Percentiles rank a stretch among this genome's conserved stretches.
Evolutionary conservation across 2,797 vertebrate species (phyloP).

Genomic region (Hylomyscus alleni): DNA sequence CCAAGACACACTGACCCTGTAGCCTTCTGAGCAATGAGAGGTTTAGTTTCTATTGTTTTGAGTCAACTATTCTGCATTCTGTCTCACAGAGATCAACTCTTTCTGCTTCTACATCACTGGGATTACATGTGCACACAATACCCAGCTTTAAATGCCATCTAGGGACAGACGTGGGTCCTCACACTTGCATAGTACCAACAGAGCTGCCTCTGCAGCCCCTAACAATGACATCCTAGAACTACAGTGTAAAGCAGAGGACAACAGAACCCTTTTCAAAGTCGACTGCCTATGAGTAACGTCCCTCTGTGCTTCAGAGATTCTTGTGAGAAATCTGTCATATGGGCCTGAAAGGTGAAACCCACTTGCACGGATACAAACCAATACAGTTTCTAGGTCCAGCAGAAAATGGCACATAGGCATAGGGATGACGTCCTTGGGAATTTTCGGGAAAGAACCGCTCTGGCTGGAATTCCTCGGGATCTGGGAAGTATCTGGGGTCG

Average conservation of each 20-base stretch:
- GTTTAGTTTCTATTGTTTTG: background rate
- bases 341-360: background rate
- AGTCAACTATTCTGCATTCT: background rate
- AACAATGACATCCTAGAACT: background rate
- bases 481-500: slow-evolving; percentile 93
- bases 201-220: background rate
- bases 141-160: background rate
- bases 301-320: background rate
- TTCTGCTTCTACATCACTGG: background rate
- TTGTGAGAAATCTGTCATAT: background rate
- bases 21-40: background rate
- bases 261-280: background rate
- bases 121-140: background rate
- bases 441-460: slow-evolving; percentile 95
- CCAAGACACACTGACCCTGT: background rate
- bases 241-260: background rate
- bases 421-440: slow-evolving; percentile 91
- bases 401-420: slow-evolving; percentile 96
- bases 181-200: background rate
- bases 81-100: background rate
- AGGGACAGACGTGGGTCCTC: background rate
- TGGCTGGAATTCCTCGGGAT: slow-evolving; percentile 95
- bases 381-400: slow-evolving; percentile 98
- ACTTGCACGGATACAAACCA: slow-evolving; percentile 88
- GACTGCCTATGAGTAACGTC: background rate